Evolutionary conservation across 2,888 invertebrate genomes (phyloP).

Genomic region (Andrena camellia): DNA sequence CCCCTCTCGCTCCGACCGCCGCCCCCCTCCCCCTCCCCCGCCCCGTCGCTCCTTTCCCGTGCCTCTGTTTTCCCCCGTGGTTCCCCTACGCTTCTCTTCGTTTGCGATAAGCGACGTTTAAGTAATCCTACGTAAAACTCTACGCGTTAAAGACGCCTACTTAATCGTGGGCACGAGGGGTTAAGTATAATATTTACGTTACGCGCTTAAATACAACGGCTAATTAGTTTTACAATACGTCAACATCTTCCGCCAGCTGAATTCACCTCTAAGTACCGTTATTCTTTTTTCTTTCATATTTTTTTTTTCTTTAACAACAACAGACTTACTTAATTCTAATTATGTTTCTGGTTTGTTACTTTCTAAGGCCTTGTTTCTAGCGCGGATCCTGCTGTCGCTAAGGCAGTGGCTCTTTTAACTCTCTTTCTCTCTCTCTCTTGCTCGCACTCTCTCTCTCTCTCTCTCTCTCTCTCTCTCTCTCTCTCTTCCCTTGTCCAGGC

Average conservation of each 20-base stretch:
- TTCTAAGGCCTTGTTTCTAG: slow-evolving; percentile 80
- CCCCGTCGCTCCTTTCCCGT: not conserved
- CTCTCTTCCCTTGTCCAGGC: slow-evolving; percentile 13
- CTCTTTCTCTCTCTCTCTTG: slow-evolving; percentile 17
- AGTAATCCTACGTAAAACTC: slow-evolving; percentile 67
- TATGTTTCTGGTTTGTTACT: slow-evolving; percentile 81
- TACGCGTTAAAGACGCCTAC: slow-evolving; percentile 71
- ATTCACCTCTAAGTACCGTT: slow-evolving; percentile 56
- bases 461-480: slow-evolving; percentile 11
- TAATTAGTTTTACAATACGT: slow-evolving; percentile 71
- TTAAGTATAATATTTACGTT: slow-evolving; percentile 63
- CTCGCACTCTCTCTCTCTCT: not conserved
- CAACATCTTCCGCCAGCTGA: slow-evolving; percentile 63
- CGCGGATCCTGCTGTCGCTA: slow-evolving; percentile 76
- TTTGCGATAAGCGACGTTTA: slow-evolving; percentile 69
- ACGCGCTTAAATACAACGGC: slow-evolving; percentile 70
- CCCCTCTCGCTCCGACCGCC: slow-evolving; percentile 1
- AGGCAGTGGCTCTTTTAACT: slow-evolving; percentile 77
- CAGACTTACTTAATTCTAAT: slow-evolving; percentile 79
- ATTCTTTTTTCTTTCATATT: slow-evolving; percentile 49
- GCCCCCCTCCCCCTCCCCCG: no score
- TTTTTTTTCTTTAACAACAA: slow-evolving; percentile 76
- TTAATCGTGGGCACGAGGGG: slow-evolving; percentile 68
- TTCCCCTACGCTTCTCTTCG: slow-evolving; percentile 16
- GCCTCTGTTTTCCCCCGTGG: not conserved